Evolutionary conservation across 2,888 invertebrate genomes (phyloP).

Genomic region (Noctuana brunneofusca): DNA sequence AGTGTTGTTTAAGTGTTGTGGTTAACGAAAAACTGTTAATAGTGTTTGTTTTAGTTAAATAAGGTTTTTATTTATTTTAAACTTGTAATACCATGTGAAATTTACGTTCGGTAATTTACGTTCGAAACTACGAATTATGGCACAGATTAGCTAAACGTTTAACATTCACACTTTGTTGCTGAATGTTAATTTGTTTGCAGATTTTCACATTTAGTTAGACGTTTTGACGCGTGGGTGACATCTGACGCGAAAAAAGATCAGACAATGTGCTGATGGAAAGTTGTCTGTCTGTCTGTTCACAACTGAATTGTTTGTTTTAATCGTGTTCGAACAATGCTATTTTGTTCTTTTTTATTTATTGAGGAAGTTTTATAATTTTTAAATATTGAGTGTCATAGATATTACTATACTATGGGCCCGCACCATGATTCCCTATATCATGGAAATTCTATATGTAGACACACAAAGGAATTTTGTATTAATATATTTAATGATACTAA

Average conservation of each 20-base stretch:
- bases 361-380: neutral
- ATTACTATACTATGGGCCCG: too few species aligned
- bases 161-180: conserved; percentile 13
- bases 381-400: too few species aligned
- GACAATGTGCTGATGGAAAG: conserved; percentile 25
- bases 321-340: too few species aligned
- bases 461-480: too few species aligned
- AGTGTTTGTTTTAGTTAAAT: conserved; percentile 4
- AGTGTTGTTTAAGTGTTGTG: conserved; percentile 16
- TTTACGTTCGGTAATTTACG: conserved; percentile 5
- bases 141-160: conserved; percentile 17
- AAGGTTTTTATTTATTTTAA: conserved; percentile 14
- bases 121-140: conserved; percentile 10
- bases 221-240: conserved; percentile 16
- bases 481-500: too few species aligned
- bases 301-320: conserved; percentile 2
- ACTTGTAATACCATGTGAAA: neutral
- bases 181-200: conserved; percentile 19
- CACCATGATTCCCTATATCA: too few species aligned
- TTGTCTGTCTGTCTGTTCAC: conserved; percentile 5
- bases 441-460: too few species aligned
- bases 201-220: conserved; percentile 26
- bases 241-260: conserved; percentile 11
- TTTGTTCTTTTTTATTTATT: conserved; percentile 5
- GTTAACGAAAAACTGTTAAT: neutral